A percentile compares a stretch with the other conserved stretches of the same genome.
These are phyloP conservation scores for Lordiphosa fenestrarum DNA, from an alignment of 2,888 invertebrate species.

Conservation along the genomic window DNA sequence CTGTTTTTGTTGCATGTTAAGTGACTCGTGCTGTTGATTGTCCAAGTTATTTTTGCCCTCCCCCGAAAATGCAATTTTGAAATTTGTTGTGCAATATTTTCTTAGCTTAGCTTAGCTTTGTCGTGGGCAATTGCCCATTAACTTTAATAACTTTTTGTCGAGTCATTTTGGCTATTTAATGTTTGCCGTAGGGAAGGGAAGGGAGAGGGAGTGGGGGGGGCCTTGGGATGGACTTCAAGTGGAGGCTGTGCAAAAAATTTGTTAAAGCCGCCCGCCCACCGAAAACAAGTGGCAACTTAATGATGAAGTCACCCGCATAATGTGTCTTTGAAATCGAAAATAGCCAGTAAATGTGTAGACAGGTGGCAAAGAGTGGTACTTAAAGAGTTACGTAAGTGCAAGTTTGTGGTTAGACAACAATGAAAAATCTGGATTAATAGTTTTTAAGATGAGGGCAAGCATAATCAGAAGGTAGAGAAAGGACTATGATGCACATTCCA, in stretches of 20 bases:
- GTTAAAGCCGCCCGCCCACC: slow-evolving; percentile 12
- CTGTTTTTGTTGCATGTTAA: slow-evolving; percentile 37
- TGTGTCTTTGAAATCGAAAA: slow-evolving; percentile 1
- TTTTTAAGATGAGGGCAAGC: too few relatives aligned
- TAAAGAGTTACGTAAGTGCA: too few relatives aligned
- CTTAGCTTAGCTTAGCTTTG: slow-evolving; percentile 37
- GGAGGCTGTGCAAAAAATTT: slow-evolving; percentile 27
- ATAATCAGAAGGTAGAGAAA: too few relatives aligned
- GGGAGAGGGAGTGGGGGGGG: too few relatives aligned
- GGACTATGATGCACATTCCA: too few relatives aligned
- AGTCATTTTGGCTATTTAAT: slow-evolving; percentile 42
- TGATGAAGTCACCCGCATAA: slow-evolving; percentile 1
- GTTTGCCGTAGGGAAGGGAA: too few relatives aligned
- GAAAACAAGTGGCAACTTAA: slow-evolving; percentile 4
- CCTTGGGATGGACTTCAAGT: slow-evolving; percentile 11
- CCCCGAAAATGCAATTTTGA: slow-evolving; percentile 43
- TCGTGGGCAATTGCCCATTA: slow-evolving; percentile 53
- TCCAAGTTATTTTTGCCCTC: slow-evolving; percentile 28
- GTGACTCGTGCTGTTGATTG: slow-evolving; percentile 65
- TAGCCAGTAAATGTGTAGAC: neutral
- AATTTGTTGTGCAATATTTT: slow-evolving; percentile 61
- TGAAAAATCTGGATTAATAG: too few relatives aligned
- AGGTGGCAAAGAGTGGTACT: neutral
- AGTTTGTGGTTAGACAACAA: too few relatives aligned
- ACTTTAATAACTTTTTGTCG: slow-evolving; percentile 53